Evolutionary conservation across 2,113 vertebrate species (phyloP), one percentile per base, ranked within the genome.

Genomic region (Anser brachyrhynchus): DNA sequence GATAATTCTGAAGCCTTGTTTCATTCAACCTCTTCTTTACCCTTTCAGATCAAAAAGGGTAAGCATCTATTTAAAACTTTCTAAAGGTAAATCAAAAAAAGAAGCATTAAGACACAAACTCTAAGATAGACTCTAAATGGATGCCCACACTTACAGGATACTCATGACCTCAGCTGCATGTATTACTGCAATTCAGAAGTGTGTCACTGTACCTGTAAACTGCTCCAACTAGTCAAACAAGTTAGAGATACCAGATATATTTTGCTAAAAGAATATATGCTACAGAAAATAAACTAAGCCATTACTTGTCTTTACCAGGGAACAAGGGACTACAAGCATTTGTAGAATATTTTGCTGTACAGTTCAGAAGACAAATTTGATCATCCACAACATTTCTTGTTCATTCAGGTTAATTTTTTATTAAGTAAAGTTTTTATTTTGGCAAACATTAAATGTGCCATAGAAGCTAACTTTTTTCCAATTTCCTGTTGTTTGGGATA

Each of bases 191-290:
- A 88, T 69, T 59, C 66, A 55, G 65, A 88, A 31, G 7, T 31
- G 18, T 12, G 16, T n/a, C 12, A 69, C 11, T 5, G 4, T 13
- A 73, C 9, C 6, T 2, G 1, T 26, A 9, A 49, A n/a, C 15
- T 54, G 33, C 52, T 86, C 41, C 64, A 77, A 29, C 8, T 41
- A 58, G 23, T 84, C 44, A 61, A 61, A 76, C 14, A 51, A 55
- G 26, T 49, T 35, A 61, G 19, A 79, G 16, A 61, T 14, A 88
- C 11, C 6, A 54, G 39, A 35, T 29, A 1, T 10, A 70, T 39
- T 92, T 28, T 70, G 51, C 73, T 41, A 39, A 19, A 90, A 77
- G 22, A 70, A 54, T 7, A 9, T n/a, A 86, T 13, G 8, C 59
- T 74, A 65, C 9, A 75, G 62, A 51, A n/a, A 79, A 73, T 23